Evolutionary conservation across 2,888 invertebrate genomes (phyloP), one percentile per base, ranked within the genome.

Genomic region (Prenolepis imparis): DNA sequence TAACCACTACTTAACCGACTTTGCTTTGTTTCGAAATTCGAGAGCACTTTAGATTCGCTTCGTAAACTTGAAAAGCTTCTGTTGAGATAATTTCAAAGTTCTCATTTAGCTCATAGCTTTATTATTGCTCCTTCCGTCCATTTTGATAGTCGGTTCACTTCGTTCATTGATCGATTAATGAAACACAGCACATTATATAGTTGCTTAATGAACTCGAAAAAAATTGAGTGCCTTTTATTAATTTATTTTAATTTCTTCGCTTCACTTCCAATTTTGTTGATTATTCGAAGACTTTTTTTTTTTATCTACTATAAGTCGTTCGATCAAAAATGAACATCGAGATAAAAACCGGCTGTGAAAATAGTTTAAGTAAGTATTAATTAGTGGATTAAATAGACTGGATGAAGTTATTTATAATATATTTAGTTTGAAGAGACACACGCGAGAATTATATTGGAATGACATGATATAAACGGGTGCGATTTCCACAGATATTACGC

Each of bases 41-140:
- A 67, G 59, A 80, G 52, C 52, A 57, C 52, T 55, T 39, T n/a
- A 28, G 52, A 77, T 68, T 24, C 39, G 21, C 39, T 28, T 39
- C 28, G 39, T 70, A 77, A 70, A 55, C 52, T 70, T 72, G 52
- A 55, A 55, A 39, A 9, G 77, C 9, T 75, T 39, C 59, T 44
- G 59, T 82, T 28, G 18, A 55, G 55, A 70, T 77, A 28, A 70
- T 77, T 70, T n/a, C 77, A 12, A 70, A 70, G 52, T n/a, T 39
- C 15, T 55, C 52, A 70, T 74, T 64, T 44, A 74, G 32, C 39
- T 36, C 48, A 24, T 36, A 68, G 52, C 36, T 68, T 75, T 12
- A 24, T 67, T 36, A 39, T 77, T 70, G 39, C n/a, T 70, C n/a
- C 72, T 55, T 70, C 15, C n/a, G 48, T 70, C 9, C 6, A 11